phyloP scores from a whole-genome alignment of 2,113 vertebrate genomes.

The Chrysochloris asiatica region DNA sequence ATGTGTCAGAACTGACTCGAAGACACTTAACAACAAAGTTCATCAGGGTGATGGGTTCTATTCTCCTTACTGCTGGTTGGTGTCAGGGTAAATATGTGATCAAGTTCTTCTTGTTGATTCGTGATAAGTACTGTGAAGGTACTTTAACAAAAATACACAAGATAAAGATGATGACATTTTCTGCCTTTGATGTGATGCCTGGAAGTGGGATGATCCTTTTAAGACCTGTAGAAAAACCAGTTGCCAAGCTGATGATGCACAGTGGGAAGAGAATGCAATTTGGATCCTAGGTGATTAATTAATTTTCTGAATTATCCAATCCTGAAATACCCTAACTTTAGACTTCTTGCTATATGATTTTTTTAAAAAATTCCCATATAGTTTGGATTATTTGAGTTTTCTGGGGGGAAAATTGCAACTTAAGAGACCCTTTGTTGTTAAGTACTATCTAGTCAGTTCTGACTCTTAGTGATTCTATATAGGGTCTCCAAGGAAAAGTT shows the following conservation, averaged over 20 bases:
- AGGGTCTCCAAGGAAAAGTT: too few species aligned
- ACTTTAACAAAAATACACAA: not conserved
- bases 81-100: not conserved
- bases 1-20: too few species aligned
- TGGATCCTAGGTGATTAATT: not conserved
- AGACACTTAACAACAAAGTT: too few species aligned
- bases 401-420: not conserved
- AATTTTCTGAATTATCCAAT: not conserved
- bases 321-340: not conserved
- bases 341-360: not conserved
- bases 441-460: too few species aligned
- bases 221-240: not conserved
- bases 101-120: not conserved
- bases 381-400: slow-evolving; percentile 13
- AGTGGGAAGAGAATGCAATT: not conserved
- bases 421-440: not conserved
- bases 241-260: not conserved
- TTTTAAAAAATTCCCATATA: not conserved
- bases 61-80: not conserved
- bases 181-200: not conserved
- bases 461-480: too few species aligned
- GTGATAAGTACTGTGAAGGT: not conserved
- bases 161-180: not conserved
- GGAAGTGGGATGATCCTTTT: not conserved
- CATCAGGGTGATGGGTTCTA: too few species aligned